A percentile compares a stretch with the other conserved stretches of the same genome.
These are phyloP conservation scores for Apamea sordens DNA, from an alignment of 2,888 invertebrate genomes.

Conservation along the genomic window DNA sequence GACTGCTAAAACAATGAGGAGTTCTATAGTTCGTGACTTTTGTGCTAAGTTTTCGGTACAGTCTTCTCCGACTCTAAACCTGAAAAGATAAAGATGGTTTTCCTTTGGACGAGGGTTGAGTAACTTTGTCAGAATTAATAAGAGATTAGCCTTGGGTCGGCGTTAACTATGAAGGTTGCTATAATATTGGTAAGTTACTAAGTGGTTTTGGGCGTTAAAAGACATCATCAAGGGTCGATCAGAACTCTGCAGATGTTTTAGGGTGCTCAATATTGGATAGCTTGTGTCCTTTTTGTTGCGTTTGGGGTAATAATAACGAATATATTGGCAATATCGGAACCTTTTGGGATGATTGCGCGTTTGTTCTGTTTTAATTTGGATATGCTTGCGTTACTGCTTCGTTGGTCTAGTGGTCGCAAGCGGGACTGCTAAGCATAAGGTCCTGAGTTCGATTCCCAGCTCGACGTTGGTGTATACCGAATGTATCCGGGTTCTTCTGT, in stretches of 20 bases:
- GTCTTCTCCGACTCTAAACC: not conserved
- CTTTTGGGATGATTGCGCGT: conserved; percentile 16
- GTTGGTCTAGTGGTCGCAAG: not conserved
- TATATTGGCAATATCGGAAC: conserved; percentile 23
- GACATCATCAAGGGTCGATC: conserved; percentile 68
- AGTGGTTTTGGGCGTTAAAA: conserved; percentile 71
- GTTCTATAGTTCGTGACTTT: conserved; percentile 68
- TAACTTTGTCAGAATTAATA: conserved; percentile 68
- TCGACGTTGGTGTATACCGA: not conserved
- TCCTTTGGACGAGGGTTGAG: conserved; percentile 6
- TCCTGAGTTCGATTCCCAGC: not conserved
- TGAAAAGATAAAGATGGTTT: conserved; percentile 4
- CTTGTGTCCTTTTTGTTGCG: conserved; percentile 48
- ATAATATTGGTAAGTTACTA: conserved; percentile 71
- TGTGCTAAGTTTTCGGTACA: conserved; percentile 47
- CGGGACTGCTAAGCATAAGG: not conserved
- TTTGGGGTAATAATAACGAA: conserved; percentile 33
- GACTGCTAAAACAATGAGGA: conserved; percentile 72
- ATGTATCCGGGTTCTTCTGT: too few relatives aligned
- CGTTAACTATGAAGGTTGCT: conserved; percentile 68
- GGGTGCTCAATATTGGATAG: conserved; percentile 55
- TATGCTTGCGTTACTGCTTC: not conserved
- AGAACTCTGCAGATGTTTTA: conserved; percentile 62
- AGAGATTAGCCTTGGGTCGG: conserved; percentile 70
- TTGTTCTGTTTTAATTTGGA: conserved; percentile 8